Percentiles rank a stretch among this genome's conserved stretches.
phyloP scores from a whole-genome alignment of 2,797 vertebrate species.

The Simalia tracyae region DNA sequence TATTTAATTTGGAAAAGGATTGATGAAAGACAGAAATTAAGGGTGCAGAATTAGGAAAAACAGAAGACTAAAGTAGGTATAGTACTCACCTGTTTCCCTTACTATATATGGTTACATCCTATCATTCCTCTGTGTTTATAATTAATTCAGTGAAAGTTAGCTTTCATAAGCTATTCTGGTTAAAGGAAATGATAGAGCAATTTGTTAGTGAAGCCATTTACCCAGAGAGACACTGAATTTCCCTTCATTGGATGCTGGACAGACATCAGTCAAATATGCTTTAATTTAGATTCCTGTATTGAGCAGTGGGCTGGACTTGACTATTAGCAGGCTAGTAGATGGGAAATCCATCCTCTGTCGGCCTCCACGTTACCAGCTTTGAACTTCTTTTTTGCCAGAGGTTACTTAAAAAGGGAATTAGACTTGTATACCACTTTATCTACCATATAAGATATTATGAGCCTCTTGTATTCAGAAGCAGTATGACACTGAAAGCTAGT shows the following conservation, averaged over 20 bases:
- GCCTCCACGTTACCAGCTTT: background rate
- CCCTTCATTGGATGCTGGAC: background rate
- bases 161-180: background rate
- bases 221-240: background rate
- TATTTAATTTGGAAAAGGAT: background rate
- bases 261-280: background rate
- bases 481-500: background rate
- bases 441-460: background rate
- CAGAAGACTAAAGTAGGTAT: background rate
- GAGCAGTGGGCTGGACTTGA: background rate
- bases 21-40: background rate
- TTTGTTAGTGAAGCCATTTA: background rate
- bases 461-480: background rate
- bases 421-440: background rate
- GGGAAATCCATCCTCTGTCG: background rate
- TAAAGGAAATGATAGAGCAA: background rate
- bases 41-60: background rate
- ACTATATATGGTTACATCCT: background rate
- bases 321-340: background rate
- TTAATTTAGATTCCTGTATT: background rate
- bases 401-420: background rate
- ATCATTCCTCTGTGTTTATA: background rate
- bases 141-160: background rate
- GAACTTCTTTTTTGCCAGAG: background rate
- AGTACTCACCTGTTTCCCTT: background rate